phyloP scores from a whole-genome alignment of 1,140 invertebrate genomes.

The Meloidogyne exigua region DNA sequence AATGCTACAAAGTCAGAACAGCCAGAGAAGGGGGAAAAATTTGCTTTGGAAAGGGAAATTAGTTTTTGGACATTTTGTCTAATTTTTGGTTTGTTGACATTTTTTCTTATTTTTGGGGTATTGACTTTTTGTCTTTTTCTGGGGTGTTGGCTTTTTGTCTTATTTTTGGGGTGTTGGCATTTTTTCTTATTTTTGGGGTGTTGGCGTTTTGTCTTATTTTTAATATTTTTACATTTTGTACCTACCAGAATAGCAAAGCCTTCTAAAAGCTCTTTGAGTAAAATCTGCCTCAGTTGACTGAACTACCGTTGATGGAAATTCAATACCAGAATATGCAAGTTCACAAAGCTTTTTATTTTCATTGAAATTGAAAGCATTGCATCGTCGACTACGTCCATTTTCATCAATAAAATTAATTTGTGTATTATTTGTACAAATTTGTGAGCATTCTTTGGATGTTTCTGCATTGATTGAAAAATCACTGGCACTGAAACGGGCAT shows the following conservation, averaged over 20 bases:
- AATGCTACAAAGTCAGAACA: constrained; percentile 33
- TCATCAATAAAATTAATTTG: not conserved
- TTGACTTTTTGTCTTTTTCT: not conserved
- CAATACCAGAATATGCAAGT: constrained; percentile 18
- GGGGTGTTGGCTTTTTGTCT: not conserved
- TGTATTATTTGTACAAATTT: not conserved
- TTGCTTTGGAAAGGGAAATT: constrained; percentile 5
- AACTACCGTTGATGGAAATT: not conserved
- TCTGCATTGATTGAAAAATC: not conserved
- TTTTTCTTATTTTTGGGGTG: no score
- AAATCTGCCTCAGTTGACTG: constrained; percentile 8
- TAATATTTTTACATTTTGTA: not conserved
- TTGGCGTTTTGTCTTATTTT: no score
- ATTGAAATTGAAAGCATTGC: constrained; percentile 24
- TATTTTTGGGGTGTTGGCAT: no score
- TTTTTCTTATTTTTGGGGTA: no score
- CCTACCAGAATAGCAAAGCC: constrained; percentile 28
- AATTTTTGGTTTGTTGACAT: not conserved
- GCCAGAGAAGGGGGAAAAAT: constrained; percentile 18
- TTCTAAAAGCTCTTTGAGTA: constrained; percentile 16
- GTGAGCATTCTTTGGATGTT: not conserved
- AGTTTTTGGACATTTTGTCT: not conserved
- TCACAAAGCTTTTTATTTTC: constrained; percentile 24
- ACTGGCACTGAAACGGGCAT: not conserved
- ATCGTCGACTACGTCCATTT: constrained; percentile 1